Evolutionary conservation across 1,140 invertebrate genomes (phyloP).

Genomic region (Drosophila mojavensis): DNA sequence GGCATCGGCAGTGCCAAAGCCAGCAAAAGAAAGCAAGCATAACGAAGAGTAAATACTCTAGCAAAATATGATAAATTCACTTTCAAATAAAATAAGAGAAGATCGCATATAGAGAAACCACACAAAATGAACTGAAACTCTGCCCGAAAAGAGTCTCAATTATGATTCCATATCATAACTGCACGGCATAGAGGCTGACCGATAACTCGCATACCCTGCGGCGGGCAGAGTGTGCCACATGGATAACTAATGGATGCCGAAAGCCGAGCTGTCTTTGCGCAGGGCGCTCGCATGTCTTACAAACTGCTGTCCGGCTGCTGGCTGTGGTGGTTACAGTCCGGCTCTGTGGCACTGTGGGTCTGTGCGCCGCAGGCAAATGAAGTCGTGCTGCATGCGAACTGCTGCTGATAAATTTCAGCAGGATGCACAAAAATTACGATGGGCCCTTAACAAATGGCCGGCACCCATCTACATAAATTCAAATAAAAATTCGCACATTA

Average conservation of each 20-base stretch:
- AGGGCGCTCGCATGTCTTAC: slow-evolving; percentile 16
- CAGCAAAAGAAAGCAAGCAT: background rate
- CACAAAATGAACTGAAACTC: too few relatives aligned
- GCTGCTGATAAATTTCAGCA: slow-evolving; percentile 50
- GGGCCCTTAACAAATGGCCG: slow-evolving; percentile 33
- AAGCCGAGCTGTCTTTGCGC: slow-evolving; percentile 44
- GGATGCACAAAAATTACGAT: slow-evolving; percentile 29
- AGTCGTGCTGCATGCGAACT: slow-evolving; percentile 37
- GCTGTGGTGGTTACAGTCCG: too few relatives aligned
- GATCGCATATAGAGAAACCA: too few relatives aligned
- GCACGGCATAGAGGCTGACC: background rate
- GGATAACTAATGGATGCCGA: slow-evolving; percentile 66
- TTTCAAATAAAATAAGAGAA: too few relatives aligned
- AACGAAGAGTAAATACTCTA: background rate
- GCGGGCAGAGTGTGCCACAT: background rate
- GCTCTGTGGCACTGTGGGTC: too few relatives aligned
- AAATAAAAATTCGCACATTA: slow-evolving; percentile 79
- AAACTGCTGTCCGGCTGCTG: background rate
- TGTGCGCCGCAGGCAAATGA: slow-evolving; percentile 7
- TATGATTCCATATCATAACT: too few relatives aligned
- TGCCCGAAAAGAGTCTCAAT: too few relatives aligned
- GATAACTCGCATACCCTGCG: background rate
- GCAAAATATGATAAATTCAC: too few relatives aligned
- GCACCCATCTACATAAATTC: slow-evolving; percentile 56
- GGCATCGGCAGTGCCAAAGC: slow-evolving; percentile 37